These are phyloP conservation scores for Philhelius pedissequus DNA, from an alignment of 2,888 invertebrate genomes.

Conservation along the genomic window DNA sequence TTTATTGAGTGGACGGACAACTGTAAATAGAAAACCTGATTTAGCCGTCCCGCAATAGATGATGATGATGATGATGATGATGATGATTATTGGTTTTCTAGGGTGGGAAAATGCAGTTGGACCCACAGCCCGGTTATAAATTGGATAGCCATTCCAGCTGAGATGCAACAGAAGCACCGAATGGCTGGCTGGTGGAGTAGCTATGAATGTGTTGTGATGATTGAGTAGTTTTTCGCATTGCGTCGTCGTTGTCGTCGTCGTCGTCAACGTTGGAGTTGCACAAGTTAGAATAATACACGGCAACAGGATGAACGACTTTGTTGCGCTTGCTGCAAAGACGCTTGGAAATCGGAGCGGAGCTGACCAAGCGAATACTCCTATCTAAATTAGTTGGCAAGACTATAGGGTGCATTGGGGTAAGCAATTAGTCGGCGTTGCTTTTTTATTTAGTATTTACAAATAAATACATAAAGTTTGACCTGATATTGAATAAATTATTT, in stretches of 20 bases:
- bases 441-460: not conserved
- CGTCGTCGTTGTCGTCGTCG: conserved; percentile 16
- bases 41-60: conserved; percentile 56
- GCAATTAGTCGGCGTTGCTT: not conserved
- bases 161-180: conserved; percentile 54
- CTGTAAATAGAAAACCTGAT: conserved; percentile 67
- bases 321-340: conserved; percentile 23
- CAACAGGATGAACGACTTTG: conserved; percentile 60
- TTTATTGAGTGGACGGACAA: conserved; percentile 66
- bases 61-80: conserved; percentile 38
- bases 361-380: conserved; percentile 24
- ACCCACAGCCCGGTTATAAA: conserved; percentile 60
- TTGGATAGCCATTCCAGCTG: conserved; percentile 62
- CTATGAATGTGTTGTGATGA: conserved; percentile 49
- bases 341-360: conserved; percentile 61
- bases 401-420: not conserved
- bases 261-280: conserved; percentile 6
- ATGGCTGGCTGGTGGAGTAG: not conserved
- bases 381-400: not conserved
- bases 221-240: conserved; percentile 65
- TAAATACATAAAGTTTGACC: not conserved
- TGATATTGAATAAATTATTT: too few species aligned
- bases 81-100: conserved; percentile 47
- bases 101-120: conserved; percentile 65
- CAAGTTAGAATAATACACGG: conserved; percentile 4